Base-by-base conservation (phyloP, 2,888 invertebrate genomes). In the Phytoseiulus persimilis region DNA sequence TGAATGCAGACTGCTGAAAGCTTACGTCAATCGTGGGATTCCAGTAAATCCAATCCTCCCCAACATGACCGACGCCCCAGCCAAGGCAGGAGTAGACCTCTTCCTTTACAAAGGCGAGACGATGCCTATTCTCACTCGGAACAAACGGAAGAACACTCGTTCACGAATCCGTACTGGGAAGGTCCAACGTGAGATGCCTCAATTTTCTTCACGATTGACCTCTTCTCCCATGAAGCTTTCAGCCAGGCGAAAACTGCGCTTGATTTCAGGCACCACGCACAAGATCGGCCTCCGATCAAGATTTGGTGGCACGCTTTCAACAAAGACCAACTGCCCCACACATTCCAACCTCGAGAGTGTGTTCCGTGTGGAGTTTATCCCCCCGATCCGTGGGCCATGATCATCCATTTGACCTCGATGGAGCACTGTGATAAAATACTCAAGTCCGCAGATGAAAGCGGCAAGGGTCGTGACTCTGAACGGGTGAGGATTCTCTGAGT, bases 341-440 rank as follows among this genome's bases (percentile, higher is more conserved):
- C 87, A 32, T 33, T 87, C 87, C n/a, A 39, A 11, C 87, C 87
- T 31, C 87, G 87, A 32, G 87, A 87, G 23, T 87, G 87, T 87
- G 5, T 28, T 32, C 9, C 87, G 28, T 87, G 87, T 39, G 45
- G 45, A 87, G 23, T 23, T n/a, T 39, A n/a, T n/a, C 39, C 87
- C 33, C 45, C 32, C 14, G 45, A n/a, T 87, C 39, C 45, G 87
- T 87, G 87, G 87, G 87, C 39, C 39, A 33, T 87, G 39, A 45
- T 87, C n/a, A 9, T 39, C 28, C 87, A 87, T 23, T 87, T 33
- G 9, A 31, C 33, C 31, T 33, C 32, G n/a, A 32, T 87, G 23
- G 33, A 87, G 33, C 87, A 87, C 87, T 31, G 9, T n/a, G 11
- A 87, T 28, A 87, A 87, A 32, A 14, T 14, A 6, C 9, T 3